Conservation (phyloP, 2,113 vertebrate genomes). For the Aythya baeri region DNA sequence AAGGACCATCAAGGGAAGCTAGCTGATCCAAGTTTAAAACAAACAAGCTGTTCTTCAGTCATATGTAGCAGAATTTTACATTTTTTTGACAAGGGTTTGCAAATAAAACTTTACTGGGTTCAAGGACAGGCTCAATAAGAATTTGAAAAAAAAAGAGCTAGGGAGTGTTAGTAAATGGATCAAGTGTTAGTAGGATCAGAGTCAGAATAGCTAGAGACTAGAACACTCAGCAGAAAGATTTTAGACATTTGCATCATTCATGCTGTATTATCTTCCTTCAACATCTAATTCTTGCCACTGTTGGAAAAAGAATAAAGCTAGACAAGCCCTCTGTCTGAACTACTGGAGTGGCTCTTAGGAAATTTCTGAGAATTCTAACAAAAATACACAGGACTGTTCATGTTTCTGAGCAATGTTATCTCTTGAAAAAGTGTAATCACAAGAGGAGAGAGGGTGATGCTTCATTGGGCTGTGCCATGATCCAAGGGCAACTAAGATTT, state of each 20-base stretch:
- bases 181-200: not conserved
- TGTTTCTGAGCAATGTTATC: not conserved
- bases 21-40: conserved; percentile 11
- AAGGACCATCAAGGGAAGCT: not conserved
- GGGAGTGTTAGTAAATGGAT: not conserved
- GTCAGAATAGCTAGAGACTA: not conserved
- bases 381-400: not conserved
- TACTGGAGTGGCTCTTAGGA: not conserved
- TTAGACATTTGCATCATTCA: not conserved
- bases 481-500: not conserved
- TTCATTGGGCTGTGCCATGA: not conserved
- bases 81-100: not conserved
- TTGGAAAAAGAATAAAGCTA: not conserved
- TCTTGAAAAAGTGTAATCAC: not conserved
- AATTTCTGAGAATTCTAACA: not conserved
- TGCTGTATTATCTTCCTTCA: not conserved
- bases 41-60: not conserved
- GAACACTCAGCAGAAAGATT: not conserved
- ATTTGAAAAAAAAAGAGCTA: not conserved
- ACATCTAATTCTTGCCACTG: not conserved
- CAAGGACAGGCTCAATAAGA: not conserved
- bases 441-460: not conserved
- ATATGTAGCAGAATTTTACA: not conserved
- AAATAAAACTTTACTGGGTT: conserved; percentile 4
- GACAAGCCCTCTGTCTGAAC: not conserved